Evolutionary conservation across 2,888 invertebrate species (phyloP).

Genomic region (Plagiodera versicolora): DNA sequence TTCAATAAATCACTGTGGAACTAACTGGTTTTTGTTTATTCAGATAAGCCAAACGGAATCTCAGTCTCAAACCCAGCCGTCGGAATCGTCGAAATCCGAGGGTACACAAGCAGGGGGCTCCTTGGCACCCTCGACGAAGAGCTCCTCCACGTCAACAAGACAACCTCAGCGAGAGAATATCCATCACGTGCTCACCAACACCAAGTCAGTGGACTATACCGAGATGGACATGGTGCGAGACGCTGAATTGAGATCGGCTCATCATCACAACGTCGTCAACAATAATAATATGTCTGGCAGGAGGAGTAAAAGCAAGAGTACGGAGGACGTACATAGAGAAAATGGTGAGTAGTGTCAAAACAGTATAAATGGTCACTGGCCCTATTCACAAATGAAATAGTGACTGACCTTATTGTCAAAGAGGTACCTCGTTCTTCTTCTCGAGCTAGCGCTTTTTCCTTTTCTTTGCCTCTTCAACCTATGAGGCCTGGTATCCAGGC

Average conservation of each 20-base stretch:
- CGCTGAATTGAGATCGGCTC: conserved; percentile 66
- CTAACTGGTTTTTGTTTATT: neutral
- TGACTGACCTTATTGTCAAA: too few relatives aligned
- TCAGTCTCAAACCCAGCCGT: conserved; percentile 51
- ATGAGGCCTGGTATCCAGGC: too few relatives aligned
- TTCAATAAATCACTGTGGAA: too few relatives aligned
- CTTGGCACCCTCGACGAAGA: conserved; percentile 60
- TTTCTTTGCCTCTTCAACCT: too few relatives aligned
- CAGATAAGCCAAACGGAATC: conserved; percentile 54
- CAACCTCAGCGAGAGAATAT: conserved; percentile 47
- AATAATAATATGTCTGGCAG: conserved; percentile 69
- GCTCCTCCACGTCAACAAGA: conserved; percentile 63
- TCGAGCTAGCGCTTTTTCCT: too few relatives aligned
- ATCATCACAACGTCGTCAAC: conserved; percentile 71
- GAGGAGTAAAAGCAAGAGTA: conserved; percentile 84
- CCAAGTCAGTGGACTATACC: conserved; percentile 69
- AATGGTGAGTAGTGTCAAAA: conserved; percentile 38
- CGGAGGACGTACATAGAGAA: conserved; percentile 75
- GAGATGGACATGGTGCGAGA: conserved; percentile 73
- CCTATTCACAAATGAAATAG: too few relatives aligned
- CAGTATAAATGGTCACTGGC: too few relatives aligned
- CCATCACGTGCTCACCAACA: conserved; percentile 58
- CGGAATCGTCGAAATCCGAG: conserved; percentile 70
- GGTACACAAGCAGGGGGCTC: conserved; percentile 83
- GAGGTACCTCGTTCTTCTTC: too few relatives aligned